Evolutionary conservation across 2,888 invertebrate genomes (phyloP).

Genomic region (Cantharis flavilabris): DNA sequence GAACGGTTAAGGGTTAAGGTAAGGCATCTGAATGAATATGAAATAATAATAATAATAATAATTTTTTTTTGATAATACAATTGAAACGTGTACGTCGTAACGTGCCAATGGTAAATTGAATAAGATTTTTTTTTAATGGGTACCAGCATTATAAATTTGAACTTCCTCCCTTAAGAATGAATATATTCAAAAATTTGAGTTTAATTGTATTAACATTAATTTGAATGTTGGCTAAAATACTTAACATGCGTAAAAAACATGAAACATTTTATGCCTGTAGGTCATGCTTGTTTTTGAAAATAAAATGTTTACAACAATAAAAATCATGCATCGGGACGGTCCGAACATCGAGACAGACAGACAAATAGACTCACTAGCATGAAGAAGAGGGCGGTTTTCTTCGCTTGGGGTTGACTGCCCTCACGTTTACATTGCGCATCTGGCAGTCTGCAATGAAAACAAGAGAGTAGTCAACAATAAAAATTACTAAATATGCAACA

Average conservation of each 20-base stretch:
- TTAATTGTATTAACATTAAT: not conserved
- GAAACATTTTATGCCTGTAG: constrained; percentile 6
- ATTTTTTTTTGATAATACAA: not conserved
- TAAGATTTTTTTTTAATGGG: not conserved
- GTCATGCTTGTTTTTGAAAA: constrained; percentile 5
- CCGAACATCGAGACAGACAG: constrained; percentile 44
- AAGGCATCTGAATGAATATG: not conserved
- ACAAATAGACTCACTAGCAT: constrained; percentile 67
- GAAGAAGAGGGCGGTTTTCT: constrained; percentile 69
- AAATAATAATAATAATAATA: not conserved
- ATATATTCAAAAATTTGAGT: not conserved
- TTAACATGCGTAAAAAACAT: not conserved
- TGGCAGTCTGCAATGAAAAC: constrained; percentile 78
- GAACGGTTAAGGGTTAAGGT: not conserved
- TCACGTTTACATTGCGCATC: constrained; percentile 76
- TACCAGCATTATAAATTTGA: not conserved
- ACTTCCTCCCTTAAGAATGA: not conserved
- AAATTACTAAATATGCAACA: constrained; percentile 30
- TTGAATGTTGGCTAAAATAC: not conserved
- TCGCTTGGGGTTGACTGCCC: constrained; percentile 72
- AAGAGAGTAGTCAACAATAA: constrained; percentile 61
- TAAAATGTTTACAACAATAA: constrained; percentile 13
- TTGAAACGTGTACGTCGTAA: not conserved
- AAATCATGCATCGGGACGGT: constrained; percentile 29
- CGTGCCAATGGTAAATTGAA: not conserved